Percentiles rank a stretch among this genome's conserved stretches.
Conservation (phyloP, 2,888 invertebrate species). For the Entomobrya proxima region DNA sequence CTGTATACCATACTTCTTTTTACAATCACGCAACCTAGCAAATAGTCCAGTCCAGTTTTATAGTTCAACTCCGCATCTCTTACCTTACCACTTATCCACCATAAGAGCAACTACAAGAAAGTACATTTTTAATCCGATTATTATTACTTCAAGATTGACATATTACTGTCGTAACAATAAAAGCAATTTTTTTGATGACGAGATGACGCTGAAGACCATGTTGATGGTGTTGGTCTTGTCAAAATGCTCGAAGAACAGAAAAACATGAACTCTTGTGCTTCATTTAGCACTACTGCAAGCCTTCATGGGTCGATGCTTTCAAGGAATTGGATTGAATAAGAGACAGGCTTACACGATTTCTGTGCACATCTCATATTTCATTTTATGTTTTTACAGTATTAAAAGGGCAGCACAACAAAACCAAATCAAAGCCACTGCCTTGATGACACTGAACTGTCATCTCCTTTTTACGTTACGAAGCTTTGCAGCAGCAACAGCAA, state of each 20-base stretch:
- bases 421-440: constrained; percentile 34
- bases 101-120: background rate
- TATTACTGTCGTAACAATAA: constrained; percentile 46
- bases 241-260: background rate
- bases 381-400: constrained; percentile 1
- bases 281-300: background rate
- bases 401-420: constrained; percentile 31
- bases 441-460: constrained; percentile 55
- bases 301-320: constrained; percentile 1
- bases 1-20: background rate
- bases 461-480: constrained; percentile 15
- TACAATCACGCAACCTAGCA: constrained; percentile 11
- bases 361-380: constrained; percentile 8
- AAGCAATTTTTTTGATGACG: background rate
- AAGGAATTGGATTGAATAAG: constrained; percentile 3
- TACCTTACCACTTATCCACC: background rate
- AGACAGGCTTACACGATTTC: background rate
- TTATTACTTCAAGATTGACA: constrained; percentile 41
- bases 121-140: constrained; percentile 35
- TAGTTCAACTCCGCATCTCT: constrained; percentile 11
- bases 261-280: constrained; percentile 29
- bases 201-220: constrained; percentile 3
- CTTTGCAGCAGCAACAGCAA: background rate
- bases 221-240: background rate
- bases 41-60: constrained; percentile 29